These are phyloP conservation scores for Hirundichthys speculiger DNA, from an alignment of 2,113 vertebrate species.

Conservation along the genomic window DNA sequence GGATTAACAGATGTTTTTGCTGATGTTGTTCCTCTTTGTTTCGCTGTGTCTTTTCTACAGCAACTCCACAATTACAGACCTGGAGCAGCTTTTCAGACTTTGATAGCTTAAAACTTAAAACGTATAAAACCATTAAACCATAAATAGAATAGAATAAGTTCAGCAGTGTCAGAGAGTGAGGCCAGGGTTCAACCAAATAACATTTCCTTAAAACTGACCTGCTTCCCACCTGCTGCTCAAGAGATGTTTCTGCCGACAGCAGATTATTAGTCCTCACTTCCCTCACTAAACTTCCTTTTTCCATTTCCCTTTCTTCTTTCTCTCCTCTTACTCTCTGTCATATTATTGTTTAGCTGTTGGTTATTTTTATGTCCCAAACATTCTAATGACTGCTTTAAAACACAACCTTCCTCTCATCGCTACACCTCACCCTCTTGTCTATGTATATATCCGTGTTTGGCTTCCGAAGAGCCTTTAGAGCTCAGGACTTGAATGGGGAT, in stretches of 20 bases:
- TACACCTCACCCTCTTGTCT: neutral
- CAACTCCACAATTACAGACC: no score
- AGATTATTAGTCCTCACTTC: neutral
- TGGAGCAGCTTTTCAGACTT: neutral
- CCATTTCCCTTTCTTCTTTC: no score
- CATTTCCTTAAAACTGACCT: neutral
- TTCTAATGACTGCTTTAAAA: constrained; percentile 10
- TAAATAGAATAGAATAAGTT: neutral
- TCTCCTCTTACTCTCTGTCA: no score
- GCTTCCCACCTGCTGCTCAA: no score
- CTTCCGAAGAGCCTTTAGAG: no score
- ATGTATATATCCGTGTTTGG: no score
- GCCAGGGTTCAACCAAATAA: neutral
- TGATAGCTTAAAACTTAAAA: neutral
- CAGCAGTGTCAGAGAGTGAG: no score
- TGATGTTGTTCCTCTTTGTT: neutral
- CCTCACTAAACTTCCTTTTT: constrained; percentile 18
- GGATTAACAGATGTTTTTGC: neutral
- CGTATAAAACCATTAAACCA: neutral
- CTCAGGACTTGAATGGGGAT: no score
- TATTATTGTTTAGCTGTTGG: no score
- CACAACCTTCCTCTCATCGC: neutral
- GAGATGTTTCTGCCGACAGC: no score
- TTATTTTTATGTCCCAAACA: no score
- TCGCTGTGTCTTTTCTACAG: no score